Evolutionary conservation across 1,140 invertebrate genomes (phyloP).

Genomic region (Nymphalis io): DNA sequence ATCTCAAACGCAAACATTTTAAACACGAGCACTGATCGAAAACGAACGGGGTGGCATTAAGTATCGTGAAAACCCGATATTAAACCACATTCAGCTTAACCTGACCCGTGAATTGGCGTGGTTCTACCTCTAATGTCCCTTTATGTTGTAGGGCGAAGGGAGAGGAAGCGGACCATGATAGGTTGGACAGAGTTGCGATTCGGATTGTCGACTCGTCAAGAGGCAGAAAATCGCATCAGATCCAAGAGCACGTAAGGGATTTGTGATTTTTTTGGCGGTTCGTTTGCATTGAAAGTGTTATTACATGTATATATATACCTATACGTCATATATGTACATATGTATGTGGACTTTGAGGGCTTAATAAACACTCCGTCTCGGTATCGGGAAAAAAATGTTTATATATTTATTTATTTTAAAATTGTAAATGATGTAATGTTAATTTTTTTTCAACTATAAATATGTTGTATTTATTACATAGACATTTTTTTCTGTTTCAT

Average conservation of each 20-base stretch:
- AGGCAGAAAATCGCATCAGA: constrained; percentile 64
- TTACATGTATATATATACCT: neutral
- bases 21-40: constrained; percentile 41
- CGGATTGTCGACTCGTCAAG: constrained; percentile 57
- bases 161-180: constrained; percentile 23
- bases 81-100: constrained; percentile 28
- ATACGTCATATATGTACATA: neutral
- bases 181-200: constrained; percentile 43
- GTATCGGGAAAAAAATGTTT: too few species aligned
- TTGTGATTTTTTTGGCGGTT: constrained; percentile 27
- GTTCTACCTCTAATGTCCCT: neutral
- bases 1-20: constrained; percentile 49
- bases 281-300: constrained; percentile 14
- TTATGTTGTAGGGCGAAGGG: neutral
- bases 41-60: constrained; percentile 49
- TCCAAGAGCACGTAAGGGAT: constrained; percentile 34
- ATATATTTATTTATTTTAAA: too few species aligned
- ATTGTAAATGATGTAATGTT: too few species aligned
- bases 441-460: too few species aligned
- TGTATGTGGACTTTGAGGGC: too few species aligned
- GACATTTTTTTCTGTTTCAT: too few species aligned
- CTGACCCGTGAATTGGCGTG: constrained; percentile 18
- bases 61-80: constrained; percentile 34
- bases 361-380: too few species aligned
- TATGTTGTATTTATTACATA: too few species aligned